Conservation (phyloP, 1,140 invertebrate species). For the Coboldia fuscipes region DNA sequence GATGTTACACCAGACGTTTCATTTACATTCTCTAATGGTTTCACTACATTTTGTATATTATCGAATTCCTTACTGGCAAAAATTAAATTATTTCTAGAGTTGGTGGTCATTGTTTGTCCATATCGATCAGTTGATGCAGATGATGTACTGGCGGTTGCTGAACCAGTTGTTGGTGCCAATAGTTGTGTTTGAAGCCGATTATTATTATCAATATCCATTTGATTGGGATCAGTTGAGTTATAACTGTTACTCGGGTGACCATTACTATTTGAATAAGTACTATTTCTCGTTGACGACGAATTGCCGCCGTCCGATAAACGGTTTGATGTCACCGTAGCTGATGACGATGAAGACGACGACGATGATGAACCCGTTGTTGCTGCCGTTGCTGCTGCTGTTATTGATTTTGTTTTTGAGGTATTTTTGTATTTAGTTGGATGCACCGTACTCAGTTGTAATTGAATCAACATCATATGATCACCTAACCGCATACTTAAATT, state of each 20-base stretch:
- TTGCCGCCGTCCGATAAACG: background rate
- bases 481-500: slow-evolving; percentile 86
- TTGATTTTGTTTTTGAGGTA: slow-evolving; percentile 5
- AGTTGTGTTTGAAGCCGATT: background rate
- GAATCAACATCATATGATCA: slow-evolving; percentile 93
- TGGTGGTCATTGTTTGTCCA: background rate
- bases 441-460: slow-evolving; percentile 75
- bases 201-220: background rate
- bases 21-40: background rate
- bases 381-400: slow-evolving; percentile 2
- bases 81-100: background rate
- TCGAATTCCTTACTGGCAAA: background rate
- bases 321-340: slow-evolving; percentile 3
- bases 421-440: slow-evolving; percentile 18
- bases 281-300: background rate
- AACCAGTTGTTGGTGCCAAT: slow-evolving; percentile 1
- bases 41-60: background rate
- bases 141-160: background rate
- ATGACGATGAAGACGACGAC: slow-evolving; percentile 11
- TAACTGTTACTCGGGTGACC: too few species aligned
- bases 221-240: background rate
- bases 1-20: too few species aligned
- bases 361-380: slow-evolving; percentile 1
- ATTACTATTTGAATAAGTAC: too few species aligned
- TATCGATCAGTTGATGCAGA: background rate